Conservation (phyloP, 2,888 invertebrate genomes). For the Caenorhabditis sp. region DNA sequence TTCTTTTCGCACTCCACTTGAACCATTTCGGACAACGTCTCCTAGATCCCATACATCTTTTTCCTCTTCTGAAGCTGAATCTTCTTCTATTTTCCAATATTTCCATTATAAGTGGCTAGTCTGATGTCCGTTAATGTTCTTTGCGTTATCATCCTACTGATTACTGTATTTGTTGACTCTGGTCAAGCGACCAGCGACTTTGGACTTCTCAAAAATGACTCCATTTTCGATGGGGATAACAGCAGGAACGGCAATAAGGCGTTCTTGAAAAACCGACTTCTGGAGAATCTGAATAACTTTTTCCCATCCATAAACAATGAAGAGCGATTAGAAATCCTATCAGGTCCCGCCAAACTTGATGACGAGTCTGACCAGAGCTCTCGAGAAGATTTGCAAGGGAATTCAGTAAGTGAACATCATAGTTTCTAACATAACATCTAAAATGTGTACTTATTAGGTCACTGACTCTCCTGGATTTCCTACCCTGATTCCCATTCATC, state of each 20-base stretch:
- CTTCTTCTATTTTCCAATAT: neutral
- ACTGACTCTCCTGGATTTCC: conserved; percentile 37
- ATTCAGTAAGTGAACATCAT: conserved; percentile 36
- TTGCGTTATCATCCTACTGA: neutral
- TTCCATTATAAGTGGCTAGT: neutral
- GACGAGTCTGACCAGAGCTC: neutral
- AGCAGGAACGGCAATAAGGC: conserved; percentile 45
- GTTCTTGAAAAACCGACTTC: conserved; percentile 52
- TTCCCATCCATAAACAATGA: conserved; percentile 52
- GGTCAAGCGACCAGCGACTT: conserved; percentile 29
- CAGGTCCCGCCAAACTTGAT: conserved; percentile 10
- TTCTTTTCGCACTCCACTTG: conserved; percentile 10
- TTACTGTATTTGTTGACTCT: conserved; percentile 7
- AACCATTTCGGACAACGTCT: conserved; percentile 7
- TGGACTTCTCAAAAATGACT: conserved; percentile 47
- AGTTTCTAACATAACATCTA: no score
- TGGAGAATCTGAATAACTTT: conserved; percentile 67
- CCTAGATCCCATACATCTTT: conserved; percentile 10
- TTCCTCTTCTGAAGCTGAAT: neutral
- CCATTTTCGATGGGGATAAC: conserved; percentile 43
- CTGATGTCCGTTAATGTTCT: neutral
- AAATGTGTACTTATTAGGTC: no score
- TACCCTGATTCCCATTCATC: conserved; percentile 45
- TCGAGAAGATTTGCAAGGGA: conserved; percentile 15
- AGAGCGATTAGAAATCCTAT: conserved; percentile 59